Evolutionary conservation across 2,797 vertebrate species (phyloP).

Genomic region (Coregonus ussuriensis): DNA sequence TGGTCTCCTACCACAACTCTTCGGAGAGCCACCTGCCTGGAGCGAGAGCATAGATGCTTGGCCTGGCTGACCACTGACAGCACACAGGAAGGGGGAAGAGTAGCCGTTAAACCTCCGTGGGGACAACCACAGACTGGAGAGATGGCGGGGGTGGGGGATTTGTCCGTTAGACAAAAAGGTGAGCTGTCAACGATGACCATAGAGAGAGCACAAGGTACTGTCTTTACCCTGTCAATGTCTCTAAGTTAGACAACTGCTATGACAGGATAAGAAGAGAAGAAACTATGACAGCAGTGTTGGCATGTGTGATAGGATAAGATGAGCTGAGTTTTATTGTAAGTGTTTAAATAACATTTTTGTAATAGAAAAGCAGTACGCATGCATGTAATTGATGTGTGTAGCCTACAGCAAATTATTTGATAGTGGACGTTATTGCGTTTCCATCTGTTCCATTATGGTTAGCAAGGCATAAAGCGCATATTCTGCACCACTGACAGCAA

Average conservation of each 20-base stretch:
- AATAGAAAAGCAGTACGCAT: too few relatives aligned
- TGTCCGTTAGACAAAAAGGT: neutral
- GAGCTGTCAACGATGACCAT: neutral
- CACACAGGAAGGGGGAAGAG: neutral
- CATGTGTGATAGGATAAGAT: too few relatives aligned
- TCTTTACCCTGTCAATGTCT: neutral
- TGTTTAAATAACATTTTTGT: too few relatives aligned
- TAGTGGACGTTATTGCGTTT: too few relatives aligned
- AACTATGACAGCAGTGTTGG: neutral
- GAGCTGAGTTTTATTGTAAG: too few relatives aligned
- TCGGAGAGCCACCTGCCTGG: neutral
- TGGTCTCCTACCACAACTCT: neutral
- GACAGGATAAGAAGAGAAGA: neutral
- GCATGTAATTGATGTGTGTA: too few relatives aligned
- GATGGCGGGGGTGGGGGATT: neutral
- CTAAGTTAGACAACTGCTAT: neutral
- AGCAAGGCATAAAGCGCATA: too few relatives aligned
- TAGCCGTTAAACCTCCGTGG: neutral
- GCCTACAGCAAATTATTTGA: too few relatives aligned
- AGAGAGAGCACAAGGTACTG: neutral
- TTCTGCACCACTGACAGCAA: too few relatives aligned
- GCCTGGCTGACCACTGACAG: neutral
- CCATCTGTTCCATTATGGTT: too few relatives aligned
- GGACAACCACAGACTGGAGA: neutral
- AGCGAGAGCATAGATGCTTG: neutral